phyloP scores from a whole-genome alignment of 1,140 invertebrate species.

The Holotrichia oblita region DNA sequence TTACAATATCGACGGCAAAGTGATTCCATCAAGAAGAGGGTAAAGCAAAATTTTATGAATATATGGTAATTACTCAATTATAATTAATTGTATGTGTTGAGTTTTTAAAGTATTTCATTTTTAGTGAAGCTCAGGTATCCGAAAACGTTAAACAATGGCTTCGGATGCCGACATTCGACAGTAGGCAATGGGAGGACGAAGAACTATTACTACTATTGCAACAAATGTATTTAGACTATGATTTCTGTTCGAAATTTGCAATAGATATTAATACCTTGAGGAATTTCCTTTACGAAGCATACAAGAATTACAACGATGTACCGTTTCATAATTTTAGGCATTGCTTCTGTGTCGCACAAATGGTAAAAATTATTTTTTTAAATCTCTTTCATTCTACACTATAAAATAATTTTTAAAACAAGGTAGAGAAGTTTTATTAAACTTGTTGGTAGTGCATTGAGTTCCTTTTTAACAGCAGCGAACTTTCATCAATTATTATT shows the following conservation, averaged over 20 bases:
- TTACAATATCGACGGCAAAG: constrained; percentile 73
- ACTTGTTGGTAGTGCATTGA: too few species aligned
- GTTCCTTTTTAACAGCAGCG: too few species aligned
- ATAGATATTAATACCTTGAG: constrained; percentile 77
- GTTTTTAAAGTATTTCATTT: constrained; percentile 50
- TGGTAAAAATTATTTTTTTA: constrained; percentile 82
- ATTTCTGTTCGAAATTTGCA: constrained; percentile 79
- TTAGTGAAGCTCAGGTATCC: constrained; percentile 71
- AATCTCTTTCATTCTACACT: too few species aligned
- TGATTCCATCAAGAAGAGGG: constrained; percentile 70
- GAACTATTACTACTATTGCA: constrained; percentile 83
- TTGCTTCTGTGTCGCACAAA: constrained; percentile 90
- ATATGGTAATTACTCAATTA: constrained; percentile 70
- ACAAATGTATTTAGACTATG: constrained; percentile 86
- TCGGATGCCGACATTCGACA: constrained; percentile 82
- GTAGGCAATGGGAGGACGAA: constrained; percentile 84
- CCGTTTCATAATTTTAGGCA: constrained; percentile 92
- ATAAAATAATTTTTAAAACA: too few species aligned
- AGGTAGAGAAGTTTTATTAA: too few species aligned
- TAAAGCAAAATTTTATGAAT: constrained; percentile 75
- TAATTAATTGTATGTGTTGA: not conserved
- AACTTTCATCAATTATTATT: too few species aligned
- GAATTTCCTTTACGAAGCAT: constrained; percentile 81
- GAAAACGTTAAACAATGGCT: constrained; percentile 64
- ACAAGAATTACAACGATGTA: constrained; percentile 90